Conservation (phyloP, 2,888 invertebrate genomes). For the Parascotia fuliginaria region DNA sequence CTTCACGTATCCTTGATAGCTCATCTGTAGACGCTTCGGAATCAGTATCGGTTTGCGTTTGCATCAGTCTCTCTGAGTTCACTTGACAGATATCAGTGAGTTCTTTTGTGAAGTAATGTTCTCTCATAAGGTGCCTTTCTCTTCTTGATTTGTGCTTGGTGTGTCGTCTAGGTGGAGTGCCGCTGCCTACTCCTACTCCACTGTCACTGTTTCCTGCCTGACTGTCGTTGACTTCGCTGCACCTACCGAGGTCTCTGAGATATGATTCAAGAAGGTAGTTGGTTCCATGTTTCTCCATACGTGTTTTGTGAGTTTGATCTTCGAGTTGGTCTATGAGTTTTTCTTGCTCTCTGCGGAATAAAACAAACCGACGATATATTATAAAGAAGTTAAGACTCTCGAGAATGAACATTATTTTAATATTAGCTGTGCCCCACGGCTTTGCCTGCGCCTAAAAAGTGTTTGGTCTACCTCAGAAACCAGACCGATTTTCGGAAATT, state of each 20-base stretch:
- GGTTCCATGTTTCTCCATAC: conserved; percentile 91
- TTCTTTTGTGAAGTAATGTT: conserved; percentile 85
- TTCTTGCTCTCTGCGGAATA: conserved; percentile 87
- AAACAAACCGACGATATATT: no score
- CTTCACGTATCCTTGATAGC: conserved; percentile 86
- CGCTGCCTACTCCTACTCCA: conserved; percentile 89
- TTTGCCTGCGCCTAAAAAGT: no score
- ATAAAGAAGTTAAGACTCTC: no score
- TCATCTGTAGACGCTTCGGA: conserved; percentile 82
- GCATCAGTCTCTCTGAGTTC: conserved; percentile 77
- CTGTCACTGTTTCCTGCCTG: conserved; percentile 90
- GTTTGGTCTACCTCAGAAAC: no score
- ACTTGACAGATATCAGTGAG: conserved; percentile 83
- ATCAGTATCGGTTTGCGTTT: conserved; percentile 77
- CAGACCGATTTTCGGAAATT: no score
- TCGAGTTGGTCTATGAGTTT: conserved; percentile 92
- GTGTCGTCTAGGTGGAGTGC: conserved; percentile 84
- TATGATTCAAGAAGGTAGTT: conserved; percentile 93
- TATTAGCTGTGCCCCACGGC: no score
- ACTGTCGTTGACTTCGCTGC: conserved; percentile 79
- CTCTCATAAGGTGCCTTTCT: conserved; percentile 82
- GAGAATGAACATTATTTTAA: no score
- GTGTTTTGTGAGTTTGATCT: conserved; percentile 90
- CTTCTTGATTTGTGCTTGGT: conserved; percentile 83
- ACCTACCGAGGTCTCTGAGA: conserved; percentile 80